Conservation (phyloP, 2,113 vertebrate genomes). For the Heteronetta atricapilla region DNA sequence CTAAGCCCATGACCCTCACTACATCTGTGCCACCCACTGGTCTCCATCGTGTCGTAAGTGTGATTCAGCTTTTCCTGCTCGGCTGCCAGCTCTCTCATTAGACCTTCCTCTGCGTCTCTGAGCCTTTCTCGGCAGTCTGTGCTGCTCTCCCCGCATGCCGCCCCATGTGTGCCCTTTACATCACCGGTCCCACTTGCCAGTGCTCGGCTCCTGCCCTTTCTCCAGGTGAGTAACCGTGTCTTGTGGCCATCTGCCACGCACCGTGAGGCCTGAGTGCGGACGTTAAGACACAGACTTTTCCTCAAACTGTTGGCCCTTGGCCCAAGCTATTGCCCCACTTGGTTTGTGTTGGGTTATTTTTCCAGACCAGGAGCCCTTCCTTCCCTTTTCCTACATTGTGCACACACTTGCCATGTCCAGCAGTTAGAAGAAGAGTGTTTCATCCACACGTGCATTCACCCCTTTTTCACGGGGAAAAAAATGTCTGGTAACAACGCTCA, state of each 20-base stretch:
- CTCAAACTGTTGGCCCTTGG: background rate
- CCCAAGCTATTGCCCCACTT: background rate
- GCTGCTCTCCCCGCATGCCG: background rate
- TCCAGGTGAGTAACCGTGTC: background rate
- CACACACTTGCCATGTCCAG: background rate
- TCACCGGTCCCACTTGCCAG: background rate
- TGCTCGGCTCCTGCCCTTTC: background rate
- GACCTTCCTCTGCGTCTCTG: background rate
- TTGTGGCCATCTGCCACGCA: background rate
- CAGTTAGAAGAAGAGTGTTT: background rate
- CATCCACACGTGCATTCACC: background rate
- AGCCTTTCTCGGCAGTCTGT: background rate
- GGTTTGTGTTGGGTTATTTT: background rate
- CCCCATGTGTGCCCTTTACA: background rate
- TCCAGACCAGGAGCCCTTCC: background rate
- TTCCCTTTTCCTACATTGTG: background rate
- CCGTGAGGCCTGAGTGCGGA: rapidly evolving
- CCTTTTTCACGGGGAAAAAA: background rate
- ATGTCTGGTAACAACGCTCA: background rate
- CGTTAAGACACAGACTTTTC: background rate
- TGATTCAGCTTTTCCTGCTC: constrained; percentile 43
- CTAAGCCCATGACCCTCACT: constrained; percentile 53
- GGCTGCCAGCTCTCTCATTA: constrained; percentile 26
- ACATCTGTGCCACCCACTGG: constrained; percentile 56
- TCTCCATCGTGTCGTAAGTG: constrained; percentile 53